Base-by-base conservation (phyloP, 2,888 invertebrate genomes). In the Cantharis rustica region DNA sequence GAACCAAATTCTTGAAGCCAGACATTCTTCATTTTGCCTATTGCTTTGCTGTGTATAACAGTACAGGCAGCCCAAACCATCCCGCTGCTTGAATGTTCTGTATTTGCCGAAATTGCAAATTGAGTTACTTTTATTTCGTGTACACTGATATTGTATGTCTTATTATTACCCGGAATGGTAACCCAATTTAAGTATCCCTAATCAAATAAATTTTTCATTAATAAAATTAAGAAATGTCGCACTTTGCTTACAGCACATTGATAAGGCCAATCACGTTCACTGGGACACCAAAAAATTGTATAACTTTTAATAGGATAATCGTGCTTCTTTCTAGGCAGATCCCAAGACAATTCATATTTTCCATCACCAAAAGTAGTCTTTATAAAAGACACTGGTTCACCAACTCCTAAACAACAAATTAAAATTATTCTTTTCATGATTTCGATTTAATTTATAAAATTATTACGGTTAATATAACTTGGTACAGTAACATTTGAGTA, bases 21-120 rank as follows among this genome's bases (percentile, higher is more conserved):
- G 2, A 92, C 89, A 16, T 89, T 90, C 77, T 90, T 91, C 86
- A 93, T 90, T 86, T 92, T 92, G 2, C 90, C 90, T 10, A 91
- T 80, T 16, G 81, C 81, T 84, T 87, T 86, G 75, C 89, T 88
- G 69, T 88, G 88, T 23, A 89, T 90, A 80, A 92, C 91, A 80
- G 93, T 94, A 79, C 96, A 96, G 47, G 91, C 91, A 10, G 95
- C 93, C 96, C 96, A 96, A 11, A 93, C 91, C 93, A 96, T 95
- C 1, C 96, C 96, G 85, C 95, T 95, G 80, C 95, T 95, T 77
- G 90, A 90, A 3, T 86, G 86, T 0, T 89, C 87, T 63, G 91
- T 92, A 84, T 96, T 95, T 0, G 95, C 95, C 5, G 96, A 93
- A 78, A 96, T 94, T 1, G 96, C 96, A 89, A 96, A 95, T 84